These are phyloP conservation scores for Coryphaenoides rupestris DNA, from an alignment of 2,113 vertebrate species.

Conservation along the genomic window DNA sequence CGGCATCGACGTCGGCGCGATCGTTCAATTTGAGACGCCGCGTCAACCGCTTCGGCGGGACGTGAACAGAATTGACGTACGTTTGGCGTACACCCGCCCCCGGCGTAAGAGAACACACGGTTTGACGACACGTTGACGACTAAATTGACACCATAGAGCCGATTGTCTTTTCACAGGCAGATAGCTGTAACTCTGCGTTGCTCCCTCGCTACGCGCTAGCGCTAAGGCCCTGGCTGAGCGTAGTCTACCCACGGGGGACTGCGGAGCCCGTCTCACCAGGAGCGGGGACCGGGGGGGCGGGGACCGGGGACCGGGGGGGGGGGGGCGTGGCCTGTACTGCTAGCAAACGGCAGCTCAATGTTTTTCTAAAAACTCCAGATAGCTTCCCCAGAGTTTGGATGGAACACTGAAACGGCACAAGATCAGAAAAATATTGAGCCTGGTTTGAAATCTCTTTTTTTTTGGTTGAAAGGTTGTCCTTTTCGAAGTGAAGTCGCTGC, in stretches of 20 bases:
- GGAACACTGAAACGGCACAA: conserved; percentile 37
- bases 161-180: conserved; percentile 72
- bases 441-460: conserved; percentile 20
- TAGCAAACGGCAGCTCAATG: conserved; percentile 51
- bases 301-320: conserved; percentile 30
- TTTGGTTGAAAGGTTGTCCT: not conserved
- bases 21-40: not conserved
- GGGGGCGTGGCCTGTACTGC: not conserved
- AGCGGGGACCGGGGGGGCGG: conserved; percentile 29
- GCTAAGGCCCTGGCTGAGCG: not conserved
- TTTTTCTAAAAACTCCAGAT: conserved; percentile 59
- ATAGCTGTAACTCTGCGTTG: conserved; percentile 14
- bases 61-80: conserved; percentile 21
- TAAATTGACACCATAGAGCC: conserved; percentile 47
- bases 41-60: not conserved
- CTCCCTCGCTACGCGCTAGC: not conserved
- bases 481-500: conserved; percentile 48
- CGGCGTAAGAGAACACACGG: conserved; percentile 33
- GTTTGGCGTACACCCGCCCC: not conserved
- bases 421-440: conserved; percentile 58
- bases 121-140: conserved; percentile 47
- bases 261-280: conserved; percentile 45
- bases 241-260: conserved; percentile 13
- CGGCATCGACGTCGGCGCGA: too few relatives aligned
- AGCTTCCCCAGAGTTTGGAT: conserved; percentile 54